Evolutionary conservation across 2,797 vertebrate genomes (phyloP).

Genomic region (Sphaeramia orbicularis): DNA sequence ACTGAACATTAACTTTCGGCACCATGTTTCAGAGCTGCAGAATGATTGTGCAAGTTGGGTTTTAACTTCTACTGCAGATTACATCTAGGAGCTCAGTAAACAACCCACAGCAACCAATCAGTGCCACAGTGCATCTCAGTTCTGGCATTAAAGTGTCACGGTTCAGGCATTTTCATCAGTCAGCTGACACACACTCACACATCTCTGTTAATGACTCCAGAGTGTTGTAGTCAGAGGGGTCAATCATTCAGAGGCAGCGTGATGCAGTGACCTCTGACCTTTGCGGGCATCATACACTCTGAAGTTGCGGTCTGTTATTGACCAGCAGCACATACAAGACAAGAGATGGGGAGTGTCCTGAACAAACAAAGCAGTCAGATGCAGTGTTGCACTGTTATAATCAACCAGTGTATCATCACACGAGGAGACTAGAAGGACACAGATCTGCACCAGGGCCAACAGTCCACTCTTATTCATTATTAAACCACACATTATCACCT

Average conservation of each 20-base stretch:
- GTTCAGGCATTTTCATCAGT: conserved; percentile 54
- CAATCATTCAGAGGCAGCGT: conserved; percentile 51
- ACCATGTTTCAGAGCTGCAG: too few species aligned
- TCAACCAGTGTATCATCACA: not conserved
- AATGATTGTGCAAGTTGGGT: too few species aligned
- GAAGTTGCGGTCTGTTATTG: conserved; percentile 15
- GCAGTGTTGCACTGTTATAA: conserved; percentile 1
- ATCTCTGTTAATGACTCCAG: conserved; percentile 5
- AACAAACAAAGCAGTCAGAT: conserved; percentile 30
- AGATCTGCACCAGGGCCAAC: too few species aligned
- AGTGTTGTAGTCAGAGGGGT: conserved; percentile 28
- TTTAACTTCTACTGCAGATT: too few species aligned
- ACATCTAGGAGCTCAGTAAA: not conserved
- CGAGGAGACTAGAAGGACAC: not conserved
- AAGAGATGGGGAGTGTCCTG: conserved; percentile 13
- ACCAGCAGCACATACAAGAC: conserved; percentile 13
- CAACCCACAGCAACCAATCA: not conserved
- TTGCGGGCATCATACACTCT: conserved; percentile 13
- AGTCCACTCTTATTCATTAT: too few species aligned
- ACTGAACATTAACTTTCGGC: too few species aligned
- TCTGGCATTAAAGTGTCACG: conserved; percentile 20
- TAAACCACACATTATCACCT: too few species aligned
- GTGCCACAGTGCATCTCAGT: conserved; percentile 39
- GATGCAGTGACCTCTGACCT: conserved; percentile 50
- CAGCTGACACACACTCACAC: conserved; percentile 24